Conservation (phyloP, 2,888 invertebrate genomes). For the Ichneumoninae sp. region DNA sequence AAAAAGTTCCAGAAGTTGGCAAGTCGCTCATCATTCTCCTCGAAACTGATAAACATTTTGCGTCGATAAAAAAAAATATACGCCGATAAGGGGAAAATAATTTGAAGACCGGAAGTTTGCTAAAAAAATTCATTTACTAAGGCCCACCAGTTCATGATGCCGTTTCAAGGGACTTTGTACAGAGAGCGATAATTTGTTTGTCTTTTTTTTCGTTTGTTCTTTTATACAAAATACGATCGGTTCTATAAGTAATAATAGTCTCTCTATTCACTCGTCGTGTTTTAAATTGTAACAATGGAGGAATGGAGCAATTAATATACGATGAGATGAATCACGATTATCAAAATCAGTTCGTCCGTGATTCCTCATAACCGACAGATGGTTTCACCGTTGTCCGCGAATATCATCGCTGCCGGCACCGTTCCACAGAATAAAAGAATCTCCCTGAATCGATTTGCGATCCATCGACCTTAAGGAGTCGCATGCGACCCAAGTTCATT, state of each 20-base stretch:
- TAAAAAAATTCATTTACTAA: constrained; percentile 83
- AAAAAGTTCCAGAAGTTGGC: background rate
- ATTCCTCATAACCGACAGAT: constrained; percentile 57
- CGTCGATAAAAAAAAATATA: background rate
- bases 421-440: background rate
- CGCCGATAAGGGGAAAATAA: constrained; percentile 3
- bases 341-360: constrained; percentile 76
- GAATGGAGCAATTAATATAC: constrained; percentile 64
- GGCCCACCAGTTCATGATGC: constrained; percentile 71
- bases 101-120: constrained; percentile 64
- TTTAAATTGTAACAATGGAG: constrained; percentile 48
- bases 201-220: constrained; percentile 48
- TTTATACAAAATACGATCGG: constrained; percentile 79
- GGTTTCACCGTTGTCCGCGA: constrained; percentile 37
- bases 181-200: constrained; percentile 72
- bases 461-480: background rate
- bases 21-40: background rate
- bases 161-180: constrained; percentile 77
- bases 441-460: background rate
- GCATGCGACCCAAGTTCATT: background rate
- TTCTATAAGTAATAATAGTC: constrained; percentile 69
- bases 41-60: background rate
- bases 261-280: constrained; percentile 40
- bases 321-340: constrained; percentile 59
- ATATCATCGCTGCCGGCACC: background rate